Evolutionary conservation across 2,113 vertebrate species (phyloP).

Genomic region (Heterotilapia buettikoferi): DNA sequence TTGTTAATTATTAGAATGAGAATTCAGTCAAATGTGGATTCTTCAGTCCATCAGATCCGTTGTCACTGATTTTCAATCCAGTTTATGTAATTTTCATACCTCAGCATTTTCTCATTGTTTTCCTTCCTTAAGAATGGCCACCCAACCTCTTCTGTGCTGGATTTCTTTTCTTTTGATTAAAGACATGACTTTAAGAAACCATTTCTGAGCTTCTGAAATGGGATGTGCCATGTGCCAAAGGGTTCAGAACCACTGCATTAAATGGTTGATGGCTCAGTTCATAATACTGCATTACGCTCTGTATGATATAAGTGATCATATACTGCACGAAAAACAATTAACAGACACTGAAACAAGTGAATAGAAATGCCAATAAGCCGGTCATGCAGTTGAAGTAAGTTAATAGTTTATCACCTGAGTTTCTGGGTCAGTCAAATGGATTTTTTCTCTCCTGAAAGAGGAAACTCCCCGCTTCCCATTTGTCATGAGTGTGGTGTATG

Average conservation of each 20-base stretch:
- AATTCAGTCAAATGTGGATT: not conserved
- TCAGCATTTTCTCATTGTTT: not conserved
- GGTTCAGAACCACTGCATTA: not conserved
- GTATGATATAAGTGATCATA: not conserved
- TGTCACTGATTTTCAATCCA: not conserved
- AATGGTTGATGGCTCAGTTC: not conserved
- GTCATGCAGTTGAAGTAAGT: not conserved
- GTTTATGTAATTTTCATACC: not conserved
- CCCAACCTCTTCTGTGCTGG: not conserved
- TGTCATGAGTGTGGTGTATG: not conserved
- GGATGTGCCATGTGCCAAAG: not conserved
- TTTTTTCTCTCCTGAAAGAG: not conserved
- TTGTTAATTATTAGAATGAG: not conserved
- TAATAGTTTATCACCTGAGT: not conserved
- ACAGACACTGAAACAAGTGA: not conserved
- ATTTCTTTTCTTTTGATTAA: not conserved
- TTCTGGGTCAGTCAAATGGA: not conserved
- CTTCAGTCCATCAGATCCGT: not conserved
- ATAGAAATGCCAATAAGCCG: not conserved
- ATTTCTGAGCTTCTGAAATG: not conserved
- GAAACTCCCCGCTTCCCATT: not conserved
- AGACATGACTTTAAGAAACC: not conserved
- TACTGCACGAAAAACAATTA: not conserved
- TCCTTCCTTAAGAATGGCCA: not conserved
- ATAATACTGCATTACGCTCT: not conserved